Conservation (phyloP, 37 sponge, comb jelly and placozoan species). For the Beroe forskalii region DNA sequence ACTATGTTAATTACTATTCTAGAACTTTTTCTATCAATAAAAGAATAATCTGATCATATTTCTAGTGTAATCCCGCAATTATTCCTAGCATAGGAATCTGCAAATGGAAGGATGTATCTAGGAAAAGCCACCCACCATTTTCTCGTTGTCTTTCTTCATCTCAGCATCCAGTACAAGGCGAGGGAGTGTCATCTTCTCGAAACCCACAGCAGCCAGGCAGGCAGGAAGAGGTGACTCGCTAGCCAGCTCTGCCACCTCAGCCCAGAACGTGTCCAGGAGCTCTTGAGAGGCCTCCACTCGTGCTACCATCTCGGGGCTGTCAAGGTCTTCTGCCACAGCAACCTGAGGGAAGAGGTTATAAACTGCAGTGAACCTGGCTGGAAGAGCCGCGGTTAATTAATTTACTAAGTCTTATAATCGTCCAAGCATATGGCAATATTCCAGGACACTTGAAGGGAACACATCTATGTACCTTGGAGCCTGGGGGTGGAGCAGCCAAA, state of each 20-base stretch:
- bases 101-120: too few relatives aligned
- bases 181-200: constrained; percentile 26
- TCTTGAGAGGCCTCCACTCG: constrained; percentile 12
- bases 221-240: constrained; percentile 33
- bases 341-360: not conserved
- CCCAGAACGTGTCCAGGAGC: constrained; percentile 54
- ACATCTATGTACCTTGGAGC: constrained; percentile 60
- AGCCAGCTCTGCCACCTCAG: constrained; percentile 5
- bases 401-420: too few relatives aligned
- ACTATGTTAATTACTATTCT: too few relatives aligned
- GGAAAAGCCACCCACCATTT: constrained; percentile 57
- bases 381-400: too few relatives aligned
- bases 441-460: too few relatives aligned
- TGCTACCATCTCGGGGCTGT: not conserved
- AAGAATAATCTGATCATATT: too few relatives aligned
- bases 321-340: not conserved
- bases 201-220: constrained; percentile 15
- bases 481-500: not conserved
- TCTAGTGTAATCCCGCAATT: too few relatives aligned
- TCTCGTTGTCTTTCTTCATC: constrained; percentile 45
- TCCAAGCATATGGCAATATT: too few relatives aligned
- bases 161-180: not conserved
- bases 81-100: too few relatives aligned
- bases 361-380: too few relatives aligned
- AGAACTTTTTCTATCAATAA: too few relatives aligned